These are phyloP conservation scores for Labrus mixtus DNA, from an alignment of 2,113 vertebrate species.

Conservation along the genomic window DNA sequence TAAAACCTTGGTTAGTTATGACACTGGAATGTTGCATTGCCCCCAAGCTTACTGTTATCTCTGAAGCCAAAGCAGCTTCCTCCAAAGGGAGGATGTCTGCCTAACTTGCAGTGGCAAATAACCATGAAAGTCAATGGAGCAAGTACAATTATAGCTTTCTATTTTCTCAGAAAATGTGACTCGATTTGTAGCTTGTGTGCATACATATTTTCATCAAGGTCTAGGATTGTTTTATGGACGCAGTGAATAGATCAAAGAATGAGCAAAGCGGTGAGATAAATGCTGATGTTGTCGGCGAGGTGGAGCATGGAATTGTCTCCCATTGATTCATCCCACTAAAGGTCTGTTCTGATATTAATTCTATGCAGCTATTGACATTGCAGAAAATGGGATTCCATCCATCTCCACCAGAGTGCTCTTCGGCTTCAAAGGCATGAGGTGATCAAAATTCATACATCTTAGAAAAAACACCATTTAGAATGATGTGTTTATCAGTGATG, in stretches of 20 bases:
- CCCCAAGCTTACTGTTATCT: slow-evolving; percentile 49
- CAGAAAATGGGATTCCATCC: slow-evolving; percentile 43
- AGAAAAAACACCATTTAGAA: slow-evolving; percentile 60
- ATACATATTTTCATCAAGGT: slow-evolving; percentile 76
- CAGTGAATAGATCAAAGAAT: slow-evolving; percentile 56
- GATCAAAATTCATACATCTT: slow-evolving; percentile 57
- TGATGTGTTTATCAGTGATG: slow-evolving; percentile 59
- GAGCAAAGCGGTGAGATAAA: slow-evolving; percentile 65
- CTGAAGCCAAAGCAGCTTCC: slow-evolving; percentile 37
- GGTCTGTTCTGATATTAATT: slow-evolving; percentile 54
- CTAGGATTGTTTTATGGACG: slow-evolving; percentile 67
- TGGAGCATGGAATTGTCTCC: slow-evolving; percentile 55
- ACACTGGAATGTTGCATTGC: slow-evolving; percentile 23
- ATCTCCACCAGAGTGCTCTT: slow-evolving; percentile 10
- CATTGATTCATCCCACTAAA: slow-evolving; percentile 56
- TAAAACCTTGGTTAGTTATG: background rate
- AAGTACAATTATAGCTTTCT: slow-evolving; percentile 51
- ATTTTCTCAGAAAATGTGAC: slow-evolving; percentile 60
- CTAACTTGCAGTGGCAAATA: slow-evolving; percentile 65
- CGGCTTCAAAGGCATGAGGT: slow-evolving; percentile 24
- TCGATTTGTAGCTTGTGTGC: slow-evolving; percentile 53
- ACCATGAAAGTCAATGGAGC: slow-evolving; percentile 72
- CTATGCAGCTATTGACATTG: slow-evolving; percentile 54
- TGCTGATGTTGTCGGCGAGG: slow-evolving; percentile 47
- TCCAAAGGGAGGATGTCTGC: slow-evolving; percentile 53